phyloP scores from a whole-genome alignment of 2,113 vertebrate species.

The Quiscalus mexicanus region DNA sequence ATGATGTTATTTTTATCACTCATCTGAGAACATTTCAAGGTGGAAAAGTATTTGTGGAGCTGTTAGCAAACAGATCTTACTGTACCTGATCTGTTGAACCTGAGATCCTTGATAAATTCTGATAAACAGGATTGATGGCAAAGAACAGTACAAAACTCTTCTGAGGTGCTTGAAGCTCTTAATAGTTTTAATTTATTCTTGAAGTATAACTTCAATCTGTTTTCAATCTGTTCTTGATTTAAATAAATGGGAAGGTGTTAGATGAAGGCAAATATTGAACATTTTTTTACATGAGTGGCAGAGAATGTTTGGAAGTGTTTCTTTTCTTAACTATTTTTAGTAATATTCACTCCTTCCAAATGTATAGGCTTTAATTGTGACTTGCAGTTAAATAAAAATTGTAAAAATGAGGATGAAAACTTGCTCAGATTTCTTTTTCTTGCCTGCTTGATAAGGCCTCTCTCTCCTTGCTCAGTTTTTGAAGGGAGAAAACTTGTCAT shows the following conservation, averaged over 20 bases:
- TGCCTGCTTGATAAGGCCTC: background rate
- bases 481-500: background rate
- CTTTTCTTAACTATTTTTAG: background rate
- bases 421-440: background rate
- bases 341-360: background rate
- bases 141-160: slow-evolving; percentile 32
- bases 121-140: slow-evolving; percentile 42
- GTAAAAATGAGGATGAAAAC: background rate
- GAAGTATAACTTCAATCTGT: background rate
- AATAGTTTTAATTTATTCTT: background rate
- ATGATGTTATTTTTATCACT: slow-evolving; percentile 43
- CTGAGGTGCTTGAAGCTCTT: slow-evolving; percentile 55
- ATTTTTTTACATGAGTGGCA: background rate
- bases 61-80: slow-evolving; percentile 52
- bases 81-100: slow-evolving; percentile 32
- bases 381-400: background rate
- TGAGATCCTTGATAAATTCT: slow-evolving; percentile 17
- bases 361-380: background rate
- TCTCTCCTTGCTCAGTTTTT: background rate
- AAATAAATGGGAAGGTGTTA: background rate
- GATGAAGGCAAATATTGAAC: background rate
- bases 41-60: slow-evolving; percentile 60
- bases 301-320: background rate
- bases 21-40: slow-evolving; percentile 39
- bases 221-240: background rate